These are phyloP conservation scores for Pocota personata DNA, from an alignment of 2,888 invertebrate species.

Conservation along the genomic window DNA sequence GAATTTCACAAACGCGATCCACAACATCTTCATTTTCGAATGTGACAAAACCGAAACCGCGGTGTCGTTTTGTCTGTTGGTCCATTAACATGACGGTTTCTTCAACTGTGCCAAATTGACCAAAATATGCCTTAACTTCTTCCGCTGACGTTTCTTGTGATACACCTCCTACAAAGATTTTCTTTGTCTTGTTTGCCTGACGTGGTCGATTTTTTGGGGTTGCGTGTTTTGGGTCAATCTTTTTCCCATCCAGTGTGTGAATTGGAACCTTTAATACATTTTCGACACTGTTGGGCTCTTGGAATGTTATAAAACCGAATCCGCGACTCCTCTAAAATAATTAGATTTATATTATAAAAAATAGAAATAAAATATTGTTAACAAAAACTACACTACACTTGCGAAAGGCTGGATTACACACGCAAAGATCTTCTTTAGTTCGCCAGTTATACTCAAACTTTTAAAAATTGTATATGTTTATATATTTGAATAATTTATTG, in stretches of 20 bases:
- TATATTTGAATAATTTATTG: no score
- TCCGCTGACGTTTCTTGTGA: conserved; percentile 96
- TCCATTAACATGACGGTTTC: conserved; percentile 97
- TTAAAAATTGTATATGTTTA: no score
- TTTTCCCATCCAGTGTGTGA: conserved; percentile 95
- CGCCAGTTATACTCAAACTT: no score
- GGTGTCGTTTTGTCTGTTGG: conserved; percentile 95
- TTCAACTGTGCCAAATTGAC: conserved; percentile 94
- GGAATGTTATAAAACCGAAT: conserved; percentile 96
- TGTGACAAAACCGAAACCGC: conserved; percentile 95
- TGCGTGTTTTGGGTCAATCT: conserved; percentile 97
- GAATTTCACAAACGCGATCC: conserved; percentile 96
- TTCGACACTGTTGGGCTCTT: conserved; percentile 94
- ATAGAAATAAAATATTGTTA: background rate
- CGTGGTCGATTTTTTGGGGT: conserved; percentile 95
- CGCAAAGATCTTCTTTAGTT: no score
- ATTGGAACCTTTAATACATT: conserved; percentile 95
- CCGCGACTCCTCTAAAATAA: conserved; percentile 94
- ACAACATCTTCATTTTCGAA: conserved; percentile 96
- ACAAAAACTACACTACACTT: conserved; percentile 8
- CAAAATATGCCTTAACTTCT: conserved; percentile 95
- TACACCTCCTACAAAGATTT: conserved; percentile 96
- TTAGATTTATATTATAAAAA: conserved; percentile 8
- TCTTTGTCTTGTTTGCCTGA: conserved; percentile 93
- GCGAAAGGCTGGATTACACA: background rate